These are phyloP conservation scores for Laticauda laticaudata DNA, from an alignment of 2,113 vertebrate species.

Conservation along the genomic window DNA sequence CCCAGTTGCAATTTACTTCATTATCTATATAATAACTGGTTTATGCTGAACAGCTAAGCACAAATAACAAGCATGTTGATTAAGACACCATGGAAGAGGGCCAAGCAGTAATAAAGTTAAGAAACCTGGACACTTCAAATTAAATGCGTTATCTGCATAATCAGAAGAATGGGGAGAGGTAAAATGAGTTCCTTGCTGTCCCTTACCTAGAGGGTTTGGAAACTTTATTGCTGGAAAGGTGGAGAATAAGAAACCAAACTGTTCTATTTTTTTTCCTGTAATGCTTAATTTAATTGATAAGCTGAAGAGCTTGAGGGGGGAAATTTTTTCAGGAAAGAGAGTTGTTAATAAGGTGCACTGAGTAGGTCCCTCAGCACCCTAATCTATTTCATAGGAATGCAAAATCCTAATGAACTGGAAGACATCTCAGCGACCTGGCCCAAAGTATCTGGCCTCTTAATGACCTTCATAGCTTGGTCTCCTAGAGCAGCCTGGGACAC, in stretches of 20 bases:
- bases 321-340: constrained; percentile 35
- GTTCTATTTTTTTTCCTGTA: constrained; percentile 45
- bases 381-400: neutral
- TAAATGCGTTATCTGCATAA: constrained; percentile 59
- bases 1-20: constrained; percentile 9
- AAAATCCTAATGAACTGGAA: neutral
- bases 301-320: constrained; percentile 9
- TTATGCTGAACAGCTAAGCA: constrained; percentile 54
- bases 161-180: constrained; percentile 49
- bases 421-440: fast-evolving
- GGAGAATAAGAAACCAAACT: constrained; percentile 51
- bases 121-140: constrained; percentile 51
- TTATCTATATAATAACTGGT: constrained; percentile 32
- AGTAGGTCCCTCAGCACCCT: neutral
- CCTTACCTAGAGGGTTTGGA: constrained; percentile 44
- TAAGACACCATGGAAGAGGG: constrained; percentile 57
- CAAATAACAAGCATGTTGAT: constrained; percentile 65
- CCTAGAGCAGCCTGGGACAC: neutral
- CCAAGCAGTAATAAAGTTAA: constrained; percentile 61
- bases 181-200: constrained; percentile 48
- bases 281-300: constrained; percentile 56
- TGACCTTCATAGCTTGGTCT: neutral
- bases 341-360: constrained; percentile 7
- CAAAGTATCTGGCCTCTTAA: neutral
- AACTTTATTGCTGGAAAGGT: constrained; percentile 60